Evolutionary conservation across 2,888 invertebrate species (phyloP).

Genomic region (Meta bourneti): DNA sequence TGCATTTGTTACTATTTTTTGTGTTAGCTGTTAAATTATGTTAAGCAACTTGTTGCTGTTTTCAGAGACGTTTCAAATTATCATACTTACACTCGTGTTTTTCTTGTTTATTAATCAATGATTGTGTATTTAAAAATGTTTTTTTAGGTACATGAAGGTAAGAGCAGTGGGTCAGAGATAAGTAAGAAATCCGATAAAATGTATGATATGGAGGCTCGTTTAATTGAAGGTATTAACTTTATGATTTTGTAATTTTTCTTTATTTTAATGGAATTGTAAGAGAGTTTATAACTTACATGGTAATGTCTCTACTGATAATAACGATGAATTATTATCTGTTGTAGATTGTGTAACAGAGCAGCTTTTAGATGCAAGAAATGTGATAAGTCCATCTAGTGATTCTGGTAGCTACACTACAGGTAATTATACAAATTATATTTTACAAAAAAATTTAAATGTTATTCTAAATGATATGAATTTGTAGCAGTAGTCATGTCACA

Average conservation of each 20-base stretch:
- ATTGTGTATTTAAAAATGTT: background rate
- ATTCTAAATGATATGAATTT: too few species aligned
- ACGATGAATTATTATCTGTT: background rate
- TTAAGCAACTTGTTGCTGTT: too few species aligned
- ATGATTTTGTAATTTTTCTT: background rate
- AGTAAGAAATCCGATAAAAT: conserved; percentile 77
- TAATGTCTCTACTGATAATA: background rate
- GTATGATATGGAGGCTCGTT: conserved; percentile 73
- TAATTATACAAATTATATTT: conserved; percentile 17
- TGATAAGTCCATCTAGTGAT: conserved; percentile 78
- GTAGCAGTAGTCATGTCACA: too few species aligned
- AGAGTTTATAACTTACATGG: background rate
- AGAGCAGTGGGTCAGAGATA: conserved; percentile 79
- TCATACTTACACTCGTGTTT: too few species aligned
- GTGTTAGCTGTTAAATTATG: background rate
- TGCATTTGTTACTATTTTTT: background rate
- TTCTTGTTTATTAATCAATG: too few species aligned
- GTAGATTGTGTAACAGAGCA: conserved; percentile 76
- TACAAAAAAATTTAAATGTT: background rate
- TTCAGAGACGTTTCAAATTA: too few species aligned
- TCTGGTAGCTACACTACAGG: conserved; percentile 78
- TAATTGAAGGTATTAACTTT: conserved; percentile 66
- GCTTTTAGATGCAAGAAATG: conserved; percentile 72
- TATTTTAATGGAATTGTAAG: background rate
- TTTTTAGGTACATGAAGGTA: conserved; percentile 78